Conservation (phyloP, 2,113 vertebrate species). For the Otus sunia region DNA sequence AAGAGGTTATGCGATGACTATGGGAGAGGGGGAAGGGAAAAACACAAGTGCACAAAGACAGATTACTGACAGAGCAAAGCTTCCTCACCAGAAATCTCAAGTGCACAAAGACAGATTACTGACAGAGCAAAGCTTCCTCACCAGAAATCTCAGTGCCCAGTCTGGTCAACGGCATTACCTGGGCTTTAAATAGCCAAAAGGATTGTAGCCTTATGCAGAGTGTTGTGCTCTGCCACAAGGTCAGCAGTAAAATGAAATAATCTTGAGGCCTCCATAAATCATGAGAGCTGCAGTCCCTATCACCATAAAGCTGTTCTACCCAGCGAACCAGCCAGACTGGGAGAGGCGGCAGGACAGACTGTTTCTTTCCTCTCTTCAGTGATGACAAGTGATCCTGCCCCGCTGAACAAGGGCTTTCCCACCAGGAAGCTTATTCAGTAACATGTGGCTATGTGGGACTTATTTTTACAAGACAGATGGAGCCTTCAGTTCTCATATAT, state of each 20-base stretch:
- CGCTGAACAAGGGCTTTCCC: background rate
- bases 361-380: background rate
- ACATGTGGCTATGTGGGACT: background rate
- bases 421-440: background rate
- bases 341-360: background rate
- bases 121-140: background rate
- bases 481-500: constrained; percentile 35
- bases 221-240: background rate
- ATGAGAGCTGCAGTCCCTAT: background rate
- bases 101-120: background rate
- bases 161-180: background rate
- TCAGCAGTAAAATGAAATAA: background rate
- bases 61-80: background rate
- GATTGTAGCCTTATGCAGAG: background rate
- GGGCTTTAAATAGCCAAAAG: background rate
- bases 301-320: background rate
- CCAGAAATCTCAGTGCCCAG: background rate
- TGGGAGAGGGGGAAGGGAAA: background rate
- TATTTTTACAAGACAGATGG: constrained; percentile 36
- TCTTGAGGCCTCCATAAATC: background rate
- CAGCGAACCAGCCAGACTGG: background rate
- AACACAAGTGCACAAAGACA: background rate
- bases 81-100: background rate
- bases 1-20: background rate
- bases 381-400: background rate